phyloP scores from a whole-genome alignment of 2,888 invertebrate species.

The Lepidocyrtoides sp. region DNA sequence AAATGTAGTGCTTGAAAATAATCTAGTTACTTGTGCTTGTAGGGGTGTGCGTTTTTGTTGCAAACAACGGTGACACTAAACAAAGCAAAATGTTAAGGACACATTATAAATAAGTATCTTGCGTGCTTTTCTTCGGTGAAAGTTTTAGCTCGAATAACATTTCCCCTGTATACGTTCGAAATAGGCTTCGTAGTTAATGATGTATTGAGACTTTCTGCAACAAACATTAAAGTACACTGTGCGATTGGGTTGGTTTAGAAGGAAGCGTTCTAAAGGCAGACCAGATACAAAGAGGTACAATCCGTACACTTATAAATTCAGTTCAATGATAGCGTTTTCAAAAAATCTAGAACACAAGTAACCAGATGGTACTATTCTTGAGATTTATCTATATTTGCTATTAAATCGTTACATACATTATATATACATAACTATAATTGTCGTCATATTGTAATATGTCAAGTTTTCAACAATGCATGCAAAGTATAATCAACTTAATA shows the following conservation, averaged over 20 bases:
- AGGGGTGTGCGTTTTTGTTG: background rate
- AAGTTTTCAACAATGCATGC: slow-evolving; percentile 75
- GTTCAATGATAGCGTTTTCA: slow-evolving; percentile 36
- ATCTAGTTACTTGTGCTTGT: slow-evolving; percentile 61
- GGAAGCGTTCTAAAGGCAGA: background rate
- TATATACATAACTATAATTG: background rate
- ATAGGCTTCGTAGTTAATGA: background rate
- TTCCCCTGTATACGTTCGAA: slow-evolving; percentile 58
- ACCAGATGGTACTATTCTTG: slow-evolving; percentile 78
- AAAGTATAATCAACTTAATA: slow-evolving; percentile 59
- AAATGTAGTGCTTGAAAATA: slow-evolving; percentile 62
- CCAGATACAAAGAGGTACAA: slow-evolving; percentile 38
- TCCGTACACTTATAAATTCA: slow-evolving; percentile 19
- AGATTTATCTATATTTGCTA: slow-evolving; percentile 75
- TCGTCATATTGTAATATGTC: slow-evolving; percentile 33
- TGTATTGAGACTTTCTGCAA: background rate
- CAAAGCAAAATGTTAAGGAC: background rate
- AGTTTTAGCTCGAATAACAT: background rate
- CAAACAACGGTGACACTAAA: background rate
- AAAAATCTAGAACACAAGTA: slow-evolving; percentile 52
- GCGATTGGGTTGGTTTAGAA: background rate
- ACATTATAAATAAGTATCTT: no score
- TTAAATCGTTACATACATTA: slow-evolving; percentile 17
- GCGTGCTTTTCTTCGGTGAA: background rate
- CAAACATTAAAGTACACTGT: background rate